Evolutionary conservation across 1,140 invertebrate genomes (phyloP).

Genomic region (Pteromalus puparum): DNA sequence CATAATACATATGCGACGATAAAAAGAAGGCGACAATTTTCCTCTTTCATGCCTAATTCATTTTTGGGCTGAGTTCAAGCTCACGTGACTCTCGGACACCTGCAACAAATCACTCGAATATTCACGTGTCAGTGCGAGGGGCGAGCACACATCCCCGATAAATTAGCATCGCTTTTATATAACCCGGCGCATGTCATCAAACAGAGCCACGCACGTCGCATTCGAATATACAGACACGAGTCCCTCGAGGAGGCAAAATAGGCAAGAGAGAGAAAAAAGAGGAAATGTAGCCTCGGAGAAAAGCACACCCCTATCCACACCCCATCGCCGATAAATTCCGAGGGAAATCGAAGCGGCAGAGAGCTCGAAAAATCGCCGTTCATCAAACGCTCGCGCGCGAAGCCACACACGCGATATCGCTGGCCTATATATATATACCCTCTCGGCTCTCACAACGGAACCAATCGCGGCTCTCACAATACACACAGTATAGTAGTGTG

Average conservation of each 20-base stretch:
- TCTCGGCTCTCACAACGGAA: not conserved
- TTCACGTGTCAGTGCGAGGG: no score
- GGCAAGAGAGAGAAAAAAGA: not conserved
- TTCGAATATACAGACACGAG: no score
- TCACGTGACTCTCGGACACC: no score
- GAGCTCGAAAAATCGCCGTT: not conserved
- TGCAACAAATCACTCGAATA: no score
- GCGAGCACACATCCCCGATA: no score
- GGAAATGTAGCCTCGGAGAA: not conserved
- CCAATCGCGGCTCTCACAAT: not conserved
- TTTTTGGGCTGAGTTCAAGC: no score
- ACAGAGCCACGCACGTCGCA: no score
- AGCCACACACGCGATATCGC: not conserved
- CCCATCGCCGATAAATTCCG: not conserved
- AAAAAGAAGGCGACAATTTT: no score
- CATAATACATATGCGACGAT: no score
- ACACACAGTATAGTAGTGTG: not conserved
- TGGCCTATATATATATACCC: not conserved
- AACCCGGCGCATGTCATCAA: no score
- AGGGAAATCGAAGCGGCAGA: not conserved
- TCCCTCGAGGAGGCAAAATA: not conserved
- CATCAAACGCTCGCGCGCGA: not conserved
- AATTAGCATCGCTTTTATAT: no score
- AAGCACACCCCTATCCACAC: not conserved
- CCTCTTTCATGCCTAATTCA: no score